Conservation (phyloP, 2,113 vertebrate genomes). For the Pollachius pollachius region DNA sequence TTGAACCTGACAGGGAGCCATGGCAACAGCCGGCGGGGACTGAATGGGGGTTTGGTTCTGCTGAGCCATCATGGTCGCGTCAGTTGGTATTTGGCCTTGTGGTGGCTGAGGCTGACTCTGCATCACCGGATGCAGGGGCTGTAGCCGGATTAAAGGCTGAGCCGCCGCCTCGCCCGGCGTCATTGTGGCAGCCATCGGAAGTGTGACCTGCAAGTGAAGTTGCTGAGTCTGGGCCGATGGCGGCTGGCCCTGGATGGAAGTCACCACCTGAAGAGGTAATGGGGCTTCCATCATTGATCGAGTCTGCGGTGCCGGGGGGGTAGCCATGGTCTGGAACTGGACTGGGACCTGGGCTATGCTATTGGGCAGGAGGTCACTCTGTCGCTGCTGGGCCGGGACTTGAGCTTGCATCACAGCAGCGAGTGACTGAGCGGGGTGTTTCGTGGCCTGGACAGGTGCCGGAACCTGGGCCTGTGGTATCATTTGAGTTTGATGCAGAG, state of each 20-base stretch:
- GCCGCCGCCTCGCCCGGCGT: conserved; percentile 44
- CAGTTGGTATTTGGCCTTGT: conserved; percentile 36
- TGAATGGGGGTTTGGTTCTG: conserved; percentile 43
- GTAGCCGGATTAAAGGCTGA: conserved; percentile 53
- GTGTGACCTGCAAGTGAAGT: conserved; percentile 49
- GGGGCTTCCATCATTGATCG: conserved; percentile 30
- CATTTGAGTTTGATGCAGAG: conserved; percentile 45
- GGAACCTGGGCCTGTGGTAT: conserved; percentile 42
- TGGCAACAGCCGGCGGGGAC: conserved; percentile 34
- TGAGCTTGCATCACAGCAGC: conserved; percentile 36
- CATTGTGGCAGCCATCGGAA: conserved; percentile 38
- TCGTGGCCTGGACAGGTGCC: conserved; percentile 34
- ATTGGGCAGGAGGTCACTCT: conserved; percentile 49
- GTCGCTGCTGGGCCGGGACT: conserved; percentile 52
- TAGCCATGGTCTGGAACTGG: conserved; percentile 43
- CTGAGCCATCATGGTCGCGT: conserved; percentile 43
- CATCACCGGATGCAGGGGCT: conserved; percentile 36
- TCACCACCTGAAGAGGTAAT: conserved; percentile 24
- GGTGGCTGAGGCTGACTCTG: conserved; percentile 41
- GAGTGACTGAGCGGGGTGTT: conserved; percentile 34
- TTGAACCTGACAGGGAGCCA: conserved; percentile 43
- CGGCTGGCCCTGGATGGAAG: conserved; percentile 47
- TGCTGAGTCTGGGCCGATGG: conserved; percentile 50
- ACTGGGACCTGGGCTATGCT: conserved; percentile 48
- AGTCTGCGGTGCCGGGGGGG: conserved; percentile 40